Base-by-base conservation (phyloP, 2,797 vertebrate genomes). In the Myotis findleyi region DNA sequence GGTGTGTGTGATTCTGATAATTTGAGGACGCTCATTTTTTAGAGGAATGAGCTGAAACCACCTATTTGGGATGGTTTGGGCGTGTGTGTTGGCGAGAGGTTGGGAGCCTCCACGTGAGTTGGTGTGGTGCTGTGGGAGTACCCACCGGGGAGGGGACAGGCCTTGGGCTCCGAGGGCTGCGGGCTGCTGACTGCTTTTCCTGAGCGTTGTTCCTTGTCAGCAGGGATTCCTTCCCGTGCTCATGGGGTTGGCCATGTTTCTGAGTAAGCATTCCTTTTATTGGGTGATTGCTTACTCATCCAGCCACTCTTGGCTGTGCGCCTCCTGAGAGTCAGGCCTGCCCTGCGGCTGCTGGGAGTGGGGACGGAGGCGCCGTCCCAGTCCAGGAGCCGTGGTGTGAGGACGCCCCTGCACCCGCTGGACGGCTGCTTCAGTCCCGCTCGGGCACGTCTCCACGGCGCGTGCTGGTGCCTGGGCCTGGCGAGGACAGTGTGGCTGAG, bases 371-470 rank as follows among this genome's bases (percentile, higher is more conserved):
- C 44, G 82, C 41, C 9, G 0, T 85, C 51, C 11, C 0, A 12
- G 23, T 20, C 25, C 36, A 7, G 27, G 68, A 12, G 38, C 6
- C 21, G 0, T 7, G 27, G 47, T 21, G 68, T 3, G 44, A 16
- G 25, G 69, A 47, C 0, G 2, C 36, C 36, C 18, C 17, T n/a
- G 36, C 0, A 0, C 5, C 30, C 1, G 1, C 41, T 0, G 25
- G 27, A 21, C 11, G 20, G 36, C 49, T 7, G 49, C 25, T 13
- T 6, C 13, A 3, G 23, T 21, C 10, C 1, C 3, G 2, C 3
- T 10, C 2, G 3, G 53, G 49, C 0, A 4, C 9, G 1, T 13
- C n/a, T 0, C 6, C 3, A 5, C 12, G 0, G 27, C 30, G 6
- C 8, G 14, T 0, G 7, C 49, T 0, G 1, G 18, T 20, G 23